Conservation (phyloP, 2,113 vertebrate genomes). For the Nerophis lumbriciformis region DNA sequence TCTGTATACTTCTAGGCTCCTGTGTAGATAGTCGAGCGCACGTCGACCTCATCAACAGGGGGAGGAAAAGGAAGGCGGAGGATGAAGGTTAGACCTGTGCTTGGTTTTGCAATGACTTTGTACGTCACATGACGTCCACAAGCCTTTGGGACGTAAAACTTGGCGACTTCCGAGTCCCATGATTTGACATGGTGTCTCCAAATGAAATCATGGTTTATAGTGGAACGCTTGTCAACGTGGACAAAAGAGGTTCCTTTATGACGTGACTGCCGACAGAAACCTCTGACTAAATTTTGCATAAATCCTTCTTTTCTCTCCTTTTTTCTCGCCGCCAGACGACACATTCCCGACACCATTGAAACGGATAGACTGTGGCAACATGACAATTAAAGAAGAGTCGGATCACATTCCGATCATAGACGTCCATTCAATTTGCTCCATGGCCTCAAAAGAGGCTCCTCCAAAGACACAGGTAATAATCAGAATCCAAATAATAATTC, state of each 20-base stretch:
- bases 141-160: conserved; percentile 15
- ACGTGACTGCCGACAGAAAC: neutral
- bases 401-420: conserved; percentile 69
- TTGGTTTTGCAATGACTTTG: conserved; percentile 21
- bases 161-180: conserved; percentile 41
- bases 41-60: conserved; percentile 25
- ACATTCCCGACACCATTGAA: conserved; percentile 23
- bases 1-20: conserved; percentile 32
- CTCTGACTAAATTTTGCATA: neutral
- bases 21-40: conserved; percentile 24
- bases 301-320: neutral
- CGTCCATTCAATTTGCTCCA: conserved; percentile 70
- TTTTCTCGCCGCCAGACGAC: conserved; percentile 39
- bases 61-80: conserved; percentile 66
- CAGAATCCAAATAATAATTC: neutral
- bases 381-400: conserved; percentile 65
- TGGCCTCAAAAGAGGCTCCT: conserved; percentile 39
- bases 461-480: conserved; percentile 48
- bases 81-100: conserved; percentile 64
- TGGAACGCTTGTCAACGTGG: neutral
- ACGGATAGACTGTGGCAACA: conserved; percentile 15
- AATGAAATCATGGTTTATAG: conserved; percentile 41
- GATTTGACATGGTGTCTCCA: conserved; percentile 30
- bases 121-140: conserved; percentile 29
- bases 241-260: conserved; percentile 11